phyloP scores from a whole-genome alignment of 2,888 invertebrate genomes.

The Netelia virgata region DNA sequence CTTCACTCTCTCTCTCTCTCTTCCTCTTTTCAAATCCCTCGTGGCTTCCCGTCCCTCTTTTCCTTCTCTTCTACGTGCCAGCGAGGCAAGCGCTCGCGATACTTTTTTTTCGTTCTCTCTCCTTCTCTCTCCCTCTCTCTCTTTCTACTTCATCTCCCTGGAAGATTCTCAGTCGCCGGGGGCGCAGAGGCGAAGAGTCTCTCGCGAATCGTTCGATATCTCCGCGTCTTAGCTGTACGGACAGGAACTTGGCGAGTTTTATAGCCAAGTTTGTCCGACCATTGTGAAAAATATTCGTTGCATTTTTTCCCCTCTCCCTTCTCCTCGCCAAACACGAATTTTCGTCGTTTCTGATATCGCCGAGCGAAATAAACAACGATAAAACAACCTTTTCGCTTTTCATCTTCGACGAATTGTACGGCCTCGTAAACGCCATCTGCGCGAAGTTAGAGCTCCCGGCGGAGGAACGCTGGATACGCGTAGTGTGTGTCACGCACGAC shows the following conservation, averaged over 20 bases:
- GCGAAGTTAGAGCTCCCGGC: not conserved
- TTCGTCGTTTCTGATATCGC: not conserved
- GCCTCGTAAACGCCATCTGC: slow-evolving; percentile 1
- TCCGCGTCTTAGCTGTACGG: slow-evolving; percentile 37
- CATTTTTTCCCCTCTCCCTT: not conserved
- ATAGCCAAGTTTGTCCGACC: slow-evolving; percentile 16
- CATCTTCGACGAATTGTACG: not conserved
- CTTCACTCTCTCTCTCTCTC: slow-evolving; percentile 39
- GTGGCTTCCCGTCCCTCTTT: slow-evolving; percentile 30
- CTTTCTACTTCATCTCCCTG: slow-evolving; percentile 59
- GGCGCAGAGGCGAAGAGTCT: slow-evolving; percentile 28
- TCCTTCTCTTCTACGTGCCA: not conserved
- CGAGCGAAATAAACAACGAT: not conserved
- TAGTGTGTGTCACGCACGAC: slow-evolving; percentile 19
- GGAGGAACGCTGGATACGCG: not conserved
- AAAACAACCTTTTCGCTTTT: no score
- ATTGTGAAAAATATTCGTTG: slow-evolving; percentile 16
- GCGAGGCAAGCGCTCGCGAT: slow-evolving; percentile 67
- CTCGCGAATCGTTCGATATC: slow-evolving; percentile 68
- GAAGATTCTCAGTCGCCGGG: slow-evolving; percentile 52
- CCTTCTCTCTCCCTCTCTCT: slow-evolving; percentile 31
- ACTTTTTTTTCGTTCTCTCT: slow-evolving; percentile 32
- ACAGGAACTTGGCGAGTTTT: slow-evolving; percentile 32
- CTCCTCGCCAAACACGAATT: not conserved
- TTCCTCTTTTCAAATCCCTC: slow-evolving; percentile 48